Conservation (phyloP, 2,888 invertebrate species). For the Minunthozetes semirufus region DNA sequence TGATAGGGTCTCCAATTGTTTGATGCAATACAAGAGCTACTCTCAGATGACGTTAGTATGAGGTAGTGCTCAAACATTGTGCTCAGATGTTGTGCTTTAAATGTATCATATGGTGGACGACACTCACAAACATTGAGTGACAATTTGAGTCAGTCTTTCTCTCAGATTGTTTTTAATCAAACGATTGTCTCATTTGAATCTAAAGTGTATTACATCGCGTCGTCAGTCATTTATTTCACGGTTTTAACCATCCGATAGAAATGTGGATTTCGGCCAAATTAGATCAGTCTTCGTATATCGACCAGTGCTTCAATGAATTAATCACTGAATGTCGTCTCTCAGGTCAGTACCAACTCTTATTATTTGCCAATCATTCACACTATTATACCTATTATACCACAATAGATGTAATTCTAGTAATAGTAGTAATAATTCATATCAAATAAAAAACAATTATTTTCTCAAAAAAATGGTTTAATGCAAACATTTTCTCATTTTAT, state of each 20-base stretch:
- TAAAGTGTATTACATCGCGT: not conserved
- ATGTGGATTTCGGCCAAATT: constrained; percentile 45
- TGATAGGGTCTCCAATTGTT: no score
- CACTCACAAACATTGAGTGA: not conserved
- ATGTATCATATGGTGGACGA: not conserved
- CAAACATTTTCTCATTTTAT: no score
- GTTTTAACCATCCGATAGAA: constrained; percentile 27
- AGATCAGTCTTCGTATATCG: constrained; percentile 47
- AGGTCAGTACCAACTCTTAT: not conserved
- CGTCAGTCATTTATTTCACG: not conserved
- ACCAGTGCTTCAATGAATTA: constrained; percentile 57
- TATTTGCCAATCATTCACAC: no score
- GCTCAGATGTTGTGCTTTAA: not conserved
- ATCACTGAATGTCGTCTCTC: constrained; percentile 59
- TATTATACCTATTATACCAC: constrained; percentile 8
- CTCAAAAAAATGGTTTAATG: no score
- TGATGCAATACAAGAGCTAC: no score
- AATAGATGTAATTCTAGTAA: no score
- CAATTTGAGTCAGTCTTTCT: not conserved
- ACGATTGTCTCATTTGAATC: not conserved
- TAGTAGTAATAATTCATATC: no score
- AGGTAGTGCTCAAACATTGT: not conserved
- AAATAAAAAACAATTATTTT: no score
- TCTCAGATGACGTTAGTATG: not conserved
- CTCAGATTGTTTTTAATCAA: no score